Percentiles rank a stretch among this genome's conserved stretches.
These are phyloP conservation scores for Hymenopus coronatus DNA, from an alignment of 2,888 invertebrate genomes.

Conservation along the genomic window DNA sequence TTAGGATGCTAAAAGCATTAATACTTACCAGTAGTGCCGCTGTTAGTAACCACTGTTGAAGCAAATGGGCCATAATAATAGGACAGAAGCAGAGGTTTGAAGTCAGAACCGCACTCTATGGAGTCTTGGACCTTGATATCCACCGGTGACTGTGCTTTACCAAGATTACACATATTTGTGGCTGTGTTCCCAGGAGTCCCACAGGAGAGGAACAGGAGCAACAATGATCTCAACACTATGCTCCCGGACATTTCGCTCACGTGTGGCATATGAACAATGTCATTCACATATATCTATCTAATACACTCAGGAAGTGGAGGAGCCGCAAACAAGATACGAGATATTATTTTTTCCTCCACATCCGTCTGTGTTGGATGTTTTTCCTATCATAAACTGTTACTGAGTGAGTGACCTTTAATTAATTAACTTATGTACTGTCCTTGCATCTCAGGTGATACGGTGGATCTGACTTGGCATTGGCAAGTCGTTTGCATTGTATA, in stretches of 20 bases:
- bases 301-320: not conserved
- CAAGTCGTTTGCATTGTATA: too few species aligned
- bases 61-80: not conserved
- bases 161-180: not conserved
- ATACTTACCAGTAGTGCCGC: not conserved
- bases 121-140: not conserved
- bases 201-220: not conserved
- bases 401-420: too few species aligned
- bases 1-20: not conserved
- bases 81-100: not conserved
- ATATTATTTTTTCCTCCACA: too few species aligned
- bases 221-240: not conserved
- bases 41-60: not conserved
- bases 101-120: not conserved
- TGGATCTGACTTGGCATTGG: too few species aligned
- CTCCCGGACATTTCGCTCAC: not conserved
- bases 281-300: not conserved
- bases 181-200: not conserved
- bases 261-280: not conserved
- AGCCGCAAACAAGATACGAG: not conserved
- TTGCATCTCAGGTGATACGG: too few species aligned
- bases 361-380: too few species aligned
- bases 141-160: not conserved
- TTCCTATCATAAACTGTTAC: too few species aligned
- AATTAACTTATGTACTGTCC: too few species aligned